Evolutionary conservation across 2,888 invertebrate genomes (phyloP).

Genomic region (Hyles lineata): DNA sequence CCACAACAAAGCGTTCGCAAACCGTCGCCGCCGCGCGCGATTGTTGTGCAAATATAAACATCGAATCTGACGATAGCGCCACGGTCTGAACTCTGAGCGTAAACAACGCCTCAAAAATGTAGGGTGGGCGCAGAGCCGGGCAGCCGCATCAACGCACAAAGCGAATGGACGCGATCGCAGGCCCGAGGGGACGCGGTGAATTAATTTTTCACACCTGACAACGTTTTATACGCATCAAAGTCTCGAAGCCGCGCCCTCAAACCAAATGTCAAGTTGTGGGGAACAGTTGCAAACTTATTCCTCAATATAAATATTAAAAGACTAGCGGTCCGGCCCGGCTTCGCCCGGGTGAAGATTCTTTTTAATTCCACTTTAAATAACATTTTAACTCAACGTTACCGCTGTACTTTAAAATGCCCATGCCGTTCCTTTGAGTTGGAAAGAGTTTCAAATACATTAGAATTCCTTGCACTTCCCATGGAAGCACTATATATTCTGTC

Average conservation of each 20-base stretch:
- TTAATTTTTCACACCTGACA: conserved; percentile 3
- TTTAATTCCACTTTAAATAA: too few species aligned
- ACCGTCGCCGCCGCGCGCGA: conserved; percentile 56
- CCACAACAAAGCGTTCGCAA: conserved; percentile 75
- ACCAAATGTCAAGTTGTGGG: too few species aligned
- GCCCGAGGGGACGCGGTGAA: not conserved
- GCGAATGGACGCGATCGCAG: not conserved
- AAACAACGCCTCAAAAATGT: conserved; percentile 32
- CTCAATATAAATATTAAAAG: too few species aligned
- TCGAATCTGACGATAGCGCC: conserved; percentile 72
- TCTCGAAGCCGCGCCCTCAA: not conserved
- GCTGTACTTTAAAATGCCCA: too few species aligned
- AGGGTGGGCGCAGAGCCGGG: not conserved
- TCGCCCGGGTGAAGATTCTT: too few species aligned
- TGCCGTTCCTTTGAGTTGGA: too few species aligned
- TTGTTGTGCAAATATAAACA: conserved; percentile 80
- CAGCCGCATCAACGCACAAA: not conserved
- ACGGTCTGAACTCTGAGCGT: conserved; percentile 34
- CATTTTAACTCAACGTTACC: too few species aligned
- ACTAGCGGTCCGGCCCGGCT: too few species aligned
- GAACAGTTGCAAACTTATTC: too few species aligned
- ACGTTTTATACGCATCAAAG: not conserved
- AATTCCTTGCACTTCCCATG: too few species aligned
- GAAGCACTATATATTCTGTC: too few species aligned
- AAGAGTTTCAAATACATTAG: too few species aligned